Base-by-base conservation (phyloP, 2,888 invertebrate species). In the Folsomia manolachei region DNA sequence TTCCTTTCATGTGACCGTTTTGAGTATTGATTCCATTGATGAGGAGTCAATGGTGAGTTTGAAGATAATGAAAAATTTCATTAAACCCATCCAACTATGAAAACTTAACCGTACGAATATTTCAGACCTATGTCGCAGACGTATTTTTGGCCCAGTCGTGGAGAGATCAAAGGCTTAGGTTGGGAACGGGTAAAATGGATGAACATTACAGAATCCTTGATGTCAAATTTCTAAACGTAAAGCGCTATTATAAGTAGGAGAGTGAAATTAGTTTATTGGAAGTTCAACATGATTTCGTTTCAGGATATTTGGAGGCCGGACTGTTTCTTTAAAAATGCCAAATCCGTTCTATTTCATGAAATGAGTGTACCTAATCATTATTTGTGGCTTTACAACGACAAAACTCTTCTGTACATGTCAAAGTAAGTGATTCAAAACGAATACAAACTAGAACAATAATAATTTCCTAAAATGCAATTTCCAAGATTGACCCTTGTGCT, bases 361-460 rank as follows among this genome's bases (percentile, higher is more conserved):
- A 94, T 95, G 93, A 94, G 93, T 83, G 94, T 95, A 83, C 94
- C 95, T 0, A 95, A 95, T 83, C 94, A 95, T 84, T 95, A 95
- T 83, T 86, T 95, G 14, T 94, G 94, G 93, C 84, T 95, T 74
- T 94, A 94, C 82, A 93, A 94, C 82, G 94, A 95, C 83, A 95
- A 95, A 84, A 94, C 93, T 0, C 85, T 95, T 75, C 88, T 95
- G 27, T 95, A 95, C 83, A 95, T 94, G 94, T 93, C 94, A 53
- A 94, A 94, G 92, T 93, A 85, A 88, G 89, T 84, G 69, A 18
- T 14, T 19, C 21, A 56, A 56, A 56, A 18, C n/a, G 56, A 19
- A 21, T 14, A 19, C 7, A 18, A 56, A 56, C 21, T 19, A 56
- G n/a, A n/a, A n/a, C n/a, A n/a, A n/a, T n/a, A n/a, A 9, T 23